Base-by-base conservation (phyloP, 2,113 vertebrate species). In the Micromys minutus region DNA sequence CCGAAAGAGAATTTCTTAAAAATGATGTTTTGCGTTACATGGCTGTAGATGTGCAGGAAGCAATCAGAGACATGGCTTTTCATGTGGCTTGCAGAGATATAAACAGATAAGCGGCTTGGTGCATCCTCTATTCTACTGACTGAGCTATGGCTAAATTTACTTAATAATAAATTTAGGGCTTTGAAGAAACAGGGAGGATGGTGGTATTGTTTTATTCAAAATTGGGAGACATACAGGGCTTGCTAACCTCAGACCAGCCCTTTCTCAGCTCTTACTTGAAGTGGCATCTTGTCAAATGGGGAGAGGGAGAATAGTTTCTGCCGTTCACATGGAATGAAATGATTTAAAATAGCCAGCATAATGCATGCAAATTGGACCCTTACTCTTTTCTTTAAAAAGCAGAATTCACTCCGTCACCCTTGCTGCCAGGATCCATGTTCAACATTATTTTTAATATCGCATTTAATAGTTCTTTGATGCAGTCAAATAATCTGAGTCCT, bases 21-120 rank as follows among this genome's bases (percentile, higher is more conserved):
- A 84, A 96, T 16, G 97, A 97, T 97, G 96, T 97, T 98, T 97
- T 98, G 97, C 98, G 96, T 98, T 97, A 92, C 85, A 93, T 85
- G 96, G 97, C 97, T 95, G 98, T 98, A 97, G 97, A 85, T 97
- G 98, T 97, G 96, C 97, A 95, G 97, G 96, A 93, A 97, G 97
- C 97, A 91, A 89, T 69, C 61, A 97, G 95, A 97, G 97, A 87
- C 90, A 85, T 11, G 87, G 91, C 83, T 81, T 39, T 72, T 96
- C 90, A 12, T 63, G 57, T 85, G 96, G 96, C 96, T 98, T 95
- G 97, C 91, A 42, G 97, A 96, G 97, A 94, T 96, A 96, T 92
- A 97, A 97, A 97, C 94, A 34, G 24, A 45, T 95, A 91, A 94
- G 93, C 87, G 90, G 94, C 96, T 95, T 79, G 96, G 79, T 96